phyloP scores from a whole-genome alignment of 2,888 invertebrate species.

The Ganaspis brasiliensis region DNA sequence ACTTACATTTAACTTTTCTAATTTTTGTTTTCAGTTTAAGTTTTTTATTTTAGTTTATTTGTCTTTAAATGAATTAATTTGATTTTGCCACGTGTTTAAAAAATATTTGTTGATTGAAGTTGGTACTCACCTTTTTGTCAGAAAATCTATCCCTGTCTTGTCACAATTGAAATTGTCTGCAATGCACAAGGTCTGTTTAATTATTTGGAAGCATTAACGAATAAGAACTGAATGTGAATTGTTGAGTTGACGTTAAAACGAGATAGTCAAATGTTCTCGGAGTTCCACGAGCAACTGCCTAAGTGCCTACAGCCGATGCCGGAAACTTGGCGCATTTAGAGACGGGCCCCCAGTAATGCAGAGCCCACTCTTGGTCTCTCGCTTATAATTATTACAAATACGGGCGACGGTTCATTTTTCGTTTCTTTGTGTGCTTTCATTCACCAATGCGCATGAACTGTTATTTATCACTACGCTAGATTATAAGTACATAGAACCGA shows the following conservation, averaged over 20 bases:
- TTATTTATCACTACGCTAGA: slow-evolving; percentile 13
- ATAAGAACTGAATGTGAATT: background rate
- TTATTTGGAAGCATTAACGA: background rate
- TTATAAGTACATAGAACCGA: background rate
- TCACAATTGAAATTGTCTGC: too few species aligned
- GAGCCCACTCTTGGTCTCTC: slow-evolving; percentile 19
- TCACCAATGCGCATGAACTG: slow-evolving; percentile 5
- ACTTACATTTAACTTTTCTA: too few species aligned
- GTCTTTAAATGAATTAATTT: too few species aligned
- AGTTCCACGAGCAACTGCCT: slow-evolving; percentile 63
- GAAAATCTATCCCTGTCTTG: too few species aligned
- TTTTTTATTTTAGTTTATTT: too few species aligned
- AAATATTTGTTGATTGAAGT: too few species aligned
- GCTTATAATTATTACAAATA: slow-evolving; percentile 15
- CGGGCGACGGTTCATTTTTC: background rate
- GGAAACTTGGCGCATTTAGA: slow-evolving; percentile 66
- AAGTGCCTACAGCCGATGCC: slow-evolving; percentile 31
- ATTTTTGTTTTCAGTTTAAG: too few species aligned
- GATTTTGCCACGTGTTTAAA: too few species aligned
- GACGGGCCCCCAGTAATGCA: slow-evolving; percentile 55
- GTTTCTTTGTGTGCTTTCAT: slow-evolving; percentile 17
- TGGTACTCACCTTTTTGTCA: too few species aligned
- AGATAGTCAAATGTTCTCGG: slow-evolving; percentile 65
- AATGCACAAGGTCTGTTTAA: too few species aligned
- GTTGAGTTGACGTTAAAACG: slow-evolving; percentile 58